These are phyloP conservation scores for Drosophila navojoa DNA, from an alignment of 1,140 invertebrate species.

Conservation along the genomic window DNA sequence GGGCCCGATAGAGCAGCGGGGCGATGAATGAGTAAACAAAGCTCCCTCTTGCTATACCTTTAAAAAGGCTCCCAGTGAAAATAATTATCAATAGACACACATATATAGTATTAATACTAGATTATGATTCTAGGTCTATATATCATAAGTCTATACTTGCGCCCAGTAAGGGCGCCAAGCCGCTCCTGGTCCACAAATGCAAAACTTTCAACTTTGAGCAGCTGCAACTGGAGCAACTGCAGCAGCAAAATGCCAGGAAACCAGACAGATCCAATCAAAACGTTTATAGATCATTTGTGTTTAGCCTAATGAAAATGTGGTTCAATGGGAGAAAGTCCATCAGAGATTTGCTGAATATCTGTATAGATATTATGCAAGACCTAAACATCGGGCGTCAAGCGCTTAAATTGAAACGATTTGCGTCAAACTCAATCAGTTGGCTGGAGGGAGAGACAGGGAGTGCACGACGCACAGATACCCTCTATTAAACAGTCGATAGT, in stretches of 20 bases:
- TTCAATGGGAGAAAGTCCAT: background rate
- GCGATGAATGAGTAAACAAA: no score
- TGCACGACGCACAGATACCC: no score
- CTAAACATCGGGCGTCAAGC: background rate
- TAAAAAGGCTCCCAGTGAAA: no score
- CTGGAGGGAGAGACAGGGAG: no score
- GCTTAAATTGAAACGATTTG: no score
- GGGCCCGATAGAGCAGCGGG: background rate
- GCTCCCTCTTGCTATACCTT: no score
- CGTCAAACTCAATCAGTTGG: no score
- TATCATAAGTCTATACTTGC: no score
- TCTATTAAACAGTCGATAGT: no score
- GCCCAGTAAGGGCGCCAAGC: background rate
- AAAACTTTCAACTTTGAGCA: conserved; percentile 31
- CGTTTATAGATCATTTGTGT: conserved; percentile 2
- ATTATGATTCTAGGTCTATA: no score
- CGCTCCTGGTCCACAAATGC: conserved; percentile 9
- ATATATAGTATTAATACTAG: no score
- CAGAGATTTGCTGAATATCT: background rate
- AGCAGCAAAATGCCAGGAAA: conserved; percentile 23
- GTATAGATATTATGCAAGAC: conserved; percentile 7
- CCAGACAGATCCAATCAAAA: conserved; percentile 10
- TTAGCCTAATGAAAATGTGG: background rate
- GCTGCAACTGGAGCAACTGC: conserved; percentile 36
- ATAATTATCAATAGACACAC: no score